phyloP scores from a whole-genome alignment of 2,888 invertebrate genomes.

The Drosophila ustulata region DNA sequence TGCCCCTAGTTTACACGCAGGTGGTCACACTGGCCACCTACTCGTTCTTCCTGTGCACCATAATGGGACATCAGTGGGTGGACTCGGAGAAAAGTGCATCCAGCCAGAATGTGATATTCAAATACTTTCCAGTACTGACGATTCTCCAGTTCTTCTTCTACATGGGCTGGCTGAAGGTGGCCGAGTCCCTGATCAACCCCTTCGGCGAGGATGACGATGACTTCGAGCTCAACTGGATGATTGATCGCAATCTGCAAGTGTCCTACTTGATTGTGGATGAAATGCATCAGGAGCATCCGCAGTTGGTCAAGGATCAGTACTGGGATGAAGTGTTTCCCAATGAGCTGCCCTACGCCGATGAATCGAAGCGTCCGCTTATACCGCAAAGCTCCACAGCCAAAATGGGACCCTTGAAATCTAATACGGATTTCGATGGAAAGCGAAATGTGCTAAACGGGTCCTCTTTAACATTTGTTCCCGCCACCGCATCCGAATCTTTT shows the following conservation, averaged over 20 bases:
- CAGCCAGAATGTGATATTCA: slow-evolving; percentile 87
- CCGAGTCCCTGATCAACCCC: slow-evolving; percentile 95
- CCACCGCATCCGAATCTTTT: slow-evolving; percentile 19
- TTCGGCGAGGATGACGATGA: slow-evolving; percentile 96
- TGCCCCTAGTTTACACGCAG: slow-evolving; percentile 93
- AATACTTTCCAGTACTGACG: slow-evolving; percentile 95
- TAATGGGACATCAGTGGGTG: slow-evolving; percentile 95
- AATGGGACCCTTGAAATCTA: slow-evolving; percentile 82
- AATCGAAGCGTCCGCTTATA: slow-evolving; percentile 91
- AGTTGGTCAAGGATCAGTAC: slow-evolving; percentile 93
- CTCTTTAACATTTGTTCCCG: not conserved
- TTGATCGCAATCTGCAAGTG: slow-evolving; percentile 92
- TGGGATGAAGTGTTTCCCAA: slow-evolving; percentile 95
- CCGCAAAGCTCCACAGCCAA: slow-evolving; percentile 94
- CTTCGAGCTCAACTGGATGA: slow-evolving; percentile 95
- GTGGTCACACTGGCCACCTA: slow-evolving; percentile 96
- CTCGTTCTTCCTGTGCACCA: slow-evolving; percentile 93
- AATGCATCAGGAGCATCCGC: slow-evolving; percentile 96
- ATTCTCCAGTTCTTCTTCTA: slow-evolving; percentile 94
- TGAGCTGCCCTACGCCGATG: slow-evolving; percentile 92
- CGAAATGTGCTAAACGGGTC: not conserved
- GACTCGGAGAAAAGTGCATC: slow-evolving; percentile 85
- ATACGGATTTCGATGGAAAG: not conserved
- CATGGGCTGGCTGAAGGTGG: slow-evolving; percentile 96
- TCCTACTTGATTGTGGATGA: slow-evolving; percentile 96